Conservation (phyloP, 2,113 vertebrate genomes). For the Heterotilapia buettikoferi region DNA sequence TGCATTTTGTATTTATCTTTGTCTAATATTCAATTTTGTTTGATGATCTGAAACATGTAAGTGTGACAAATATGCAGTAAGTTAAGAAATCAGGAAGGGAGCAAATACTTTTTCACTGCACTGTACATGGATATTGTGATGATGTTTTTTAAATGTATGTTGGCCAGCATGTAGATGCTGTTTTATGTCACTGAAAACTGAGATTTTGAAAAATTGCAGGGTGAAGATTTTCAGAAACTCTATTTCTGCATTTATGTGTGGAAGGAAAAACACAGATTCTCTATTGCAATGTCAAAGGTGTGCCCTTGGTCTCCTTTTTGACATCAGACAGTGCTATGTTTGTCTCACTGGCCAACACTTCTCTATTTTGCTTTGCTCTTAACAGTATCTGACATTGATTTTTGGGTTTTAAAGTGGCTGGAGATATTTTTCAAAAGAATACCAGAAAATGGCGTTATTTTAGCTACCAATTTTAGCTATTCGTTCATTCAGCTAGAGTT, state of each 20-base stretch:
- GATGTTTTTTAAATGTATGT: not conserved
- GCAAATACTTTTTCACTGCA: not conserved
- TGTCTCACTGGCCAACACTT: not conserved
- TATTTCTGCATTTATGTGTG: fast-evolving
- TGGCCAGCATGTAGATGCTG: not conserved
- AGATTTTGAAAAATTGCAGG: not conserved
- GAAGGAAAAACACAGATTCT: not conserved
- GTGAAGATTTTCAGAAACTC: not conserved
- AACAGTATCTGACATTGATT: not conserved
- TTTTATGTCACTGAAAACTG: not conserved
- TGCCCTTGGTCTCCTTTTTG: not conserved
- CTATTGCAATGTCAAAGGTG: not conserved
- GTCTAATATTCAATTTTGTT: not conserved
- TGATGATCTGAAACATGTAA: not conserved
- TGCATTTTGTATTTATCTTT: not conserved
- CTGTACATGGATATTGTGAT: not conserved
- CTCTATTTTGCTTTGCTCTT: not conserved
- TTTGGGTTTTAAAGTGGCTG: not conserved
- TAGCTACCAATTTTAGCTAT: not conserved
- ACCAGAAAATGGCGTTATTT: not conserved
- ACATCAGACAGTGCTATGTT: not conserved
- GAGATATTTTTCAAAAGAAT: not conserved
- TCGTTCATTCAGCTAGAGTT: not conserved
- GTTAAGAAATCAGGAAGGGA: not conserved
- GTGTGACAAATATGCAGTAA: not conserved